Evolutionary conservation across 2,797 vertebrate species (phyloP).

Genomic region (Mionectes olivaceus): DNA sequence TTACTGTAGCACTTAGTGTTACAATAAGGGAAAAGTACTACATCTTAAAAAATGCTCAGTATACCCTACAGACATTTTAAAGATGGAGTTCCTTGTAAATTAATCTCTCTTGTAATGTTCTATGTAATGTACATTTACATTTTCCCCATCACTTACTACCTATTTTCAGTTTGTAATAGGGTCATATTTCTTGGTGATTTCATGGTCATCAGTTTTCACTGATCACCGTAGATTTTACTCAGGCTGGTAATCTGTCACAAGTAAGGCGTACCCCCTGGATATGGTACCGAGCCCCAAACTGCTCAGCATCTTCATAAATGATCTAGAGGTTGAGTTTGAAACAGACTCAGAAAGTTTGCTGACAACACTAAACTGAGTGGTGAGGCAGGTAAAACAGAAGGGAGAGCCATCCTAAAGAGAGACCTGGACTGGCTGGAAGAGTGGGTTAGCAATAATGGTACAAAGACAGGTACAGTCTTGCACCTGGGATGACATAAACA

Average conservation of each 20-base stretch:
- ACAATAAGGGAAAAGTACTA: neutral
- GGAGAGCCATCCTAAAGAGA: neutral
- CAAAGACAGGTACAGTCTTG: too few species aligned
- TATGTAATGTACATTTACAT: neutral
- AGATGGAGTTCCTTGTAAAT: neutral
- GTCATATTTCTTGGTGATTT: neutral
- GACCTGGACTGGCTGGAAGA: neutral
- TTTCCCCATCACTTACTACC: neutral
- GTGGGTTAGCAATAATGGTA: too few species aligned
- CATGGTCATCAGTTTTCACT: neutral
- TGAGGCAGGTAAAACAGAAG: neutral
- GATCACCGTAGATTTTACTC: neutral
- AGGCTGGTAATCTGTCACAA: neutral
- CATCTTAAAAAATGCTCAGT: neutral
- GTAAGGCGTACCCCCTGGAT: too few species aligned
- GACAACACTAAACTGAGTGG: neutral
- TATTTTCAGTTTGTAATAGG: neutral
- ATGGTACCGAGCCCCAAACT: accelerated
- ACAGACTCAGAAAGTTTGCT: neutral
- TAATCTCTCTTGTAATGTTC: conserved; percentile 1
- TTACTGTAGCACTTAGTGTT: neutral
- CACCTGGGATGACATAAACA: neutral
- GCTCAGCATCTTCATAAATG: neutral
- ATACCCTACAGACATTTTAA: neutral
- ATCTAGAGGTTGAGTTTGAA: neutral